Conservation (phyloP, 1,140 invertebrate species). For the Camponotus vicinus region DNA sequence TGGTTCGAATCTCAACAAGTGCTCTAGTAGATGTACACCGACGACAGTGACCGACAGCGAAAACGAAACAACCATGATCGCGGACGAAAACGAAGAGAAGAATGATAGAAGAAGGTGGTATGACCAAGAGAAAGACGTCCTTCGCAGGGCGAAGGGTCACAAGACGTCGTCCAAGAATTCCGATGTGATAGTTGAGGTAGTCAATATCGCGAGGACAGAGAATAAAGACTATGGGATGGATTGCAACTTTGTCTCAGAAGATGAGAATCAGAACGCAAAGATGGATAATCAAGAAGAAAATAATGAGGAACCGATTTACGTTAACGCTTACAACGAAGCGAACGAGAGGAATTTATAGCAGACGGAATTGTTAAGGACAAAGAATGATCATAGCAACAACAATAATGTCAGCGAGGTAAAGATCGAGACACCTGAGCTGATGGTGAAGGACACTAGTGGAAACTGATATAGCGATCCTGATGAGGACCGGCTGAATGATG, state of each 20-base stretch:
- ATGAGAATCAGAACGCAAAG: conserved; percentile 73
- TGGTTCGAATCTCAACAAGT: conserved; percentile 81
- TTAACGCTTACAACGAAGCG: conserved; percentile 79
- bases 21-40: conserved; percentile 76
- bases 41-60: conserved; percentile 77
- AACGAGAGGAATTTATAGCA: conserved; percentile 73
- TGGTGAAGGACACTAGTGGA: conserved; percentile 87
- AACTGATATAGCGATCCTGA: conserved; percentile 92
- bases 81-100: conserved; percentile 57
- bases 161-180: conserved; percentile 47
- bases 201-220: conserved; percentile 77
- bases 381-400: conserved; percentile 73
- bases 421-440: conserved; percentile 87
- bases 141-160: conserved; percentile 49
- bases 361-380: not conserved
- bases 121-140: conserved; percentile 41
- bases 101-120: conserved; percentile 20
- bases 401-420: conserved; percentile 78
- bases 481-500: conserved; percentile 88
- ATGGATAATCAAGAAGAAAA: conserved; percentile 34
- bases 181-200: conserved; percentile 21
- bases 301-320: conserved; percentile 81
- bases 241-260: conserved; percentile 82
- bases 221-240: conserved; percentile 84
- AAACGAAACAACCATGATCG: conserved; percentile 73